These are phyloP conservation scores for Xyliphius kryptos DNA, from an alignment of 2,113 vertebrate species.

Conservation along the genomic window DNA sequence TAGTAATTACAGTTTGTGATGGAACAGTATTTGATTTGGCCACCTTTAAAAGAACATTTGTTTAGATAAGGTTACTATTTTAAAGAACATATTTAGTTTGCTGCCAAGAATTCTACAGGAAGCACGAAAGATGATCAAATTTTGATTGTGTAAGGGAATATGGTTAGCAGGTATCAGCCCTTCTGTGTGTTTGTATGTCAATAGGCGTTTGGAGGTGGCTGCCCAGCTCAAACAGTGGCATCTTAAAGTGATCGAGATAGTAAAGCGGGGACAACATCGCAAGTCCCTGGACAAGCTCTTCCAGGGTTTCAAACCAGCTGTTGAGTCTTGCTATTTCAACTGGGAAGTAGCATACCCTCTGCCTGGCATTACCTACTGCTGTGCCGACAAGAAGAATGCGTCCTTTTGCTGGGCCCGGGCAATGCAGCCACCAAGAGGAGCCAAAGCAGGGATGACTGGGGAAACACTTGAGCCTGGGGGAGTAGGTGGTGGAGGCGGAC, in stretches of 20 bases:
- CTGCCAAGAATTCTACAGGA: too few relatives aligned
- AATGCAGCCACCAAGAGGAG: slow-evolving; percentile 74
- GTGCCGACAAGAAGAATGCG: slow-evolving; percentile 81
- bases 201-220: slow-evolving; percentile 88
- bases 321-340: slow-evolving; percentile 95
- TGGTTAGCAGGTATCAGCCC: too few relatives aligned
- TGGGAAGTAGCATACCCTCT: slow-evolving; percentile 96
- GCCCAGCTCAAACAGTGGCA: slow-evolving; percentile 93
- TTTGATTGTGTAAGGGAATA: too few relatives aligned
- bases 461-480: slow-evolving; percentile 45
- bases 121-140: too few relatives aligned
- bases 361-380: slow-evolving; percentile 90
- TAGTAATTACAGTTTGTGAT: too few relatives aligned
- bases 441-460: slow-evolving; percentile 48
- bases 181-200: too few relatives aligned
- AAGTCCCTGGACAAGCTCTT: slow-evolving; percentile 95
- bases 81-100: too few relatives aligned
- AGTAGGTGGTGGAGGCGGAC: slow-evolving; percentile 24
- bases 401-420: slow-evolving; percentile 87
- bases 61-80: too few relatives aligned
- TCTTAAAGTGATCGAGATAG: slow-evolving; percentile 94
- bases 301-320: slow-evolving; percentile 93
- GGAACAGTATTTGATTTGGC: too few relatives aligned
- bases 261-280: slow-evolving; percentile 94
- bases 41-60: too few relatives aligned